phyloP scores from a whole-genome alignment of 2,797 vertebrate genomes.

The Ispidina lecontei region DNA sequence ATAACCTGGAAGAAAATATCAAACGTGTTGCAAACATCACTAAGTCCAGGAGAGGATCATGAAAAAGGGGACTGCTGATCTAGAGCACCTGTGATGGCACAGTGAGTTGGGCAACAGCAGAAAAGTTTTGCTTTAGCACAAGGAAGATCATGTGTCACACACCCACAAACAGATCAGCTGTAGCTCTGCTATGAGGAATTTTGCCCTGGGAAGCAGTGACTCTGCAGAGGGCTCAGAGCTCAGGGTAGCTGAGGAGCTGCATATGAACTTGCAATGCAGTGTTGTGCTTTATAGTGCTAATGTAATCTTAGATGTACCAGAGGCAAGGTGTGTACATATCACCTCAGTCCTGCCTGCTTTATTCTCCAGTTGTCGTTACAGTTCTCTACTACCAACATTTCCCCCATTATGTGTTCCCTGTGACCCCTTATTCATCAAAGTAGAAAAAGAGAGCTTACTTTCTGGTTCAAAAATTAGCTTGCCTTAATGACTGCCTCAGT shows the following conservation, averaged over 20 bases:
- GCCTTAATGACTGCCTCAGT: background rate
- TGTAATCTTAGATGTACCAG: background rate
- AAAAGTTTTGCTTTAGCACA: background rate
- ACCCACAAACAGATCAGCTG: background rate
- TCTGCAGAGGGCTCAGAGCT: background rate
- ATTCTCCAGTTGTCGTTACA: background rate
- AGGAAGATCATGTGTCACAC: background rate
- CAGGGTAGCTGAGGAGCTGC: background rate
- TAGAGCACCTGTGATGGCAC: background rate
- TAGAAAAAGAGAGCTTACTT: background rate
- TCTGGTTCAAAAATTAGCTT: background rate
- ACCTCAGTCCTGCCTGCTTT: background rate
- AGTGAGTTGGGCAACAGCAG: background rate
- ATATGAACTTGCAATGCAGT: background rate
- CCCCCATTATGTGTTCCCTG: rapidly evolving
- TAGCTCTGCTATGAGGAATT: background rate
- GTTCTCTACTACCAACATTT: background rate
- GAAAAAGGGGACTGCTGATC: background rate
- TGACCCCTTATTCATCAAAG: background rate
- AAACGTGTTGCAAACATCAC: background rate
- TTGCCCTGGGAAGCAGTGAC: background rate
- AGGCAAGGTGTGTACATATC: no score
- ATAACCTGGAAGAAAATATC: background rate
- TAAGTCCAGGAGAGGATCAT: background rate
- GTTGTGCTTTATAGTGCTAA: background rate